Base-by-base conservation (phyloP, 2,888 invertebrate species). In the Megaustenia siamemsis region DNA sequence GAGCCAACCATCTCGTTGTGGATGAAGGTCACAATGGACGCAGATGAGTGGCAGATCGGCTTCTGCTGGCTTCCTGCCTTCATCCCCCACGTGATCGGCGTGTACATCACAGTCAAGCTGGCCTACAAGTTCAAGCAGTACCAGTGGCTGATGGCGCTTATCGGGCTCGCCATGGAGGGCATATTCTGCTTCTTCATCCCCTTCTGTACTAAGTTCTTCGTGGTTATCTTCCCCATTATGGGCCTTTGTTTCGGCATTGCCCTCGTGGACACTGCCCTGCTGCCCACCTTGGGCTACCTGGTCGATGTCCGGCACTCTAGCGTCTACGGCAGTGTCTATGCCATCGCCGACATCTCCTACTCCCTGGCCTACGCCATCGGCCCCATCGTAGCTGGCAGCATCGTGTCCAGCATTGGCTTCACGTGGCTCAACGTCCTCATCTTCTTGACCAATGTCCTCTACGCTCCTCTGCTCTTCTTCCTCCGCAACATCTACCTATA, bases 41-140 rank as follows among this genome's bases (percentile, higher is more conserved):
- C 97, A 90, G 96, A 97, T 86, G 97, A 99, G 94, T 99, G 98
- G 98, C 98, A 99, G 94, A 98, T 99, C 90, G 99, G 99, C 32
- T 97, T 99, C 96, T 97, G 99, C 86, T 99, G 99, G 99, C 95
- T 99, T 82, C 99, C 99, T 0, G 98, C 99, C 0, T 99, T 99
- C 95, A 97, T 99, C 93, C 99, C 99, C 0, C 99, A 99, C 94
- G 98, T 99, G 0, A 95, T 98, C 77, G 99, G 99, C 28, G 99
- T 99, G 0, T 96, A 98, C 49, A 95, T 98, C 45, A 99, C 99
- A 0, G 99, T 99, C 0, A 97, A 97, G 94, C 96, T 99, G 96
- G 97, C 98, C 21, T 96, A 96, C 91, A 96, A 96, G 91, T 99
- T 98, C 95, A 99, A 99, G 0, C 97, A 98, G 88, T 97, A 98